Percentiles rank a stretch among this genome's conserved stretches.
Evolutionary conservation across 2,888 invertebrate genomes (phyloP).

Genomic region (Dione juno): DNA sequence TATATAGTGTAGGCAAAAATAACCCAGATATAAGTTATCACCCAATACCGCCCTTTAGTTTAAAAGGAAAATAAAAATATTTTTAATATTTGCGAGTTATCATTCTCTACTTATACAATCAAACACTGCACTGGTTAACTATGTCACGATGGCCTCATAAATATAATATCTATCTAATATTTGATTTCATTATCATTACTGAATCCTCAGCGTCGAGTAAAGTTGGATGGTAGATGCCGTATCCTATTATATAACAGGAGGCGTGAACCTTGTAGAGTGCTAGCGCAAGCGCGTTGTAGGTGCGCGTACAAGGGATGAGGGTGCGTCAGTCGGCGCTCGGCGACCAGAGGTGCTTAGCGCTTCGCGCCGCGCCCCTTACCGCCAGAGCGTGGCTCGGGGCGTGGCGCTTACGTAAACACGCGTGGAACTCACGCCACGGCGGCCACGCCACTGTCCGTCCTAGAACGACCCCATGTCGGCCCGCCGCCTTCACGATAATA

Average conservation of each 20-base stretch:
- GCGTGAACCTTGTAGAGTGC: constrained; percentile 62
- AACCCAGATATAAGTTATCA: too few relatives aligned
- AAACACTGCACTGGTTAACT: neutral
- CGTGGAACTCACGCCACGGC: constrained; percentile 68
- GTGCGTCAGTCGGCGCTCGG: constrained; percentile 81
- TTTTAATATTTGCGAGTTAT: too few relatives aligned
- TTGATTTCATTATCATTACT: constrained; percentile 12
- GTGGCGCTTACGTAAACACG: constrained; percentile 84
- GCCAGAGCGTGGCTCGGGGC: constrained; percentile 81
- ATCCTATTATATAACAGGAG: constrained; percentile 73
- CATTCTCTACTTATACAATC: neutral
- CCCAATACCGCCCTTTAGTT: neutral
- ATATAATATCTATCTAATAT: neutral
- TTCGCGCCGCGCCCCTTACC: constrained; percentile 81
- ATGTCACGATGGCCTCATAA: neutral
- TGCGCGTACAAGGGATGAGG: constrained; percentile 58
- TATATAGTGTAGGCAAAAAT: too few relatives aligned
- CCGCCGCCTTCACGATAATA: constrained; percentile 72
- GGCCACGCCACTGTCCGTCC: constrained; percentile 79
- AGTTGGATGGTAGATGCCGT: constrained; percentile 61
- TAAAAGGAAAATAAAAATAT: neutral
- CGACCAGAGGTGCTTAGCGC: constrained; percentile 79
- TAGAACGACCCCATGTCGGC: constrained; percentile 76
- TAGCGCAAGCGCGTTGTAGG: constrained; percentile 69
- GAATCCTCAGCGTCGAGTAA: constrained; percentile 44